Conservation (phyloP, 2,113 vertebrate genomes). For the Symphodus melops region DNA sequence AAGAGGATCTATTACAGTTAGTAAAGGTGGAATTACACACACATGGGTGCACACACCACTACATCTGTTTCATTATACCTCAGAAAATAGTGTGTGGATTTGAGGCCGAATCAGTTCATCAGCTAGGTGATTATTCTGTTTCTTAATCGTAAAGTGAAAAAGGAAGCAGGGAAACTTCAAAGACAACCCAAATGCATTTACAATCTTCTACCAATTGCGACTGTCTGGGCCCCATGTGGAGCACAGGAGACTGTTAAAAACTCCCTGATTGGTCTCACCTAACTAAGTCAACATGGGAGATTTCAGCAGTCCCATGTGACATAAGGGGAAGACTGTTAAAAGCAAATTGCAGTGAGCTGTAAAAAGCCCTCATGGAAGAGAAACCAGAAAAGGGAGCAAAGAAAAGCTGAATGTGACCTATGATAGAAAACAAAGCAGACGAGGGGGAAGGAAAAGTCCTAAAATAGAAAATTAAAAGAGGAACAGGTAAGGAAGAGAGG, state of each 20-base stretch:
- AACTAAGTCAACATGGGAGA: conserved; percentile 65
- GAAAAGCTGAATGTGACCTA: background rate
- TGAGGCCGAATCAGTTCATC: conserved; percentile 8
- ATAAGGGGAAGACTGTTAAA: conserved; percentile 55
- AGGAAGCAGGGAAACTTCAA: conserved; percentile 61
- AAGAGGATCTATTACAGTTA: conserved; percentile 73
- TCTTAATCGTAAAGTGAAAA: conserved; percentile 35
- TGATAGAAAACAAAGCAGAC: background rate
- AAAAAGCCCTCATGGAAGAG: conserved; percentile 25
- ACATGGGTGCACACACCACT: conserved; percentile 14
- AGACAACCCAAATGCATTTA: conserved; percentile 56
- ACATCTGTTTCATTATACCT: conserved; percentile 8
- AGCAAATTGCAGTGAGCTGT: conserved; percentile 39
- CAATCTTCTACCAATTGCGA: conserved; percentile 61
- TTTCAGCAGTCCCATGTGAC: conserved; percentile 56
- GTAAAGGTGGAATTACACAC: conserved; percentile 46
- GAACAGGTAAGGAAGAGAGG: conserved; percentile 53
- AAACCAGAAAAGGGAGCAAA: background rate
- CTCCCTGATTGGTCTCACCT: conserved; percentile 51
- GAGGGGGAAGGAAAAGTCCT: background rate
- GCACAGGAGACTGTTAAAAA: conserved; percentile 62
- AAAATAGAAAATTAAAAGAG: conserved; percentile 31
- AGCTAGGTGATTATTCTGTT: conserved; percentile 1
- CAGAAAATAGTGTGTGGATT: background rate
- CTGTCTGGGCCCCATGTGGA: conserved; percentile 57